Evolutionary conservation across 92 coral and sea anemone genomes (phyloP).

Genomic region (Hydrozoanthus gracilis): DNA sequence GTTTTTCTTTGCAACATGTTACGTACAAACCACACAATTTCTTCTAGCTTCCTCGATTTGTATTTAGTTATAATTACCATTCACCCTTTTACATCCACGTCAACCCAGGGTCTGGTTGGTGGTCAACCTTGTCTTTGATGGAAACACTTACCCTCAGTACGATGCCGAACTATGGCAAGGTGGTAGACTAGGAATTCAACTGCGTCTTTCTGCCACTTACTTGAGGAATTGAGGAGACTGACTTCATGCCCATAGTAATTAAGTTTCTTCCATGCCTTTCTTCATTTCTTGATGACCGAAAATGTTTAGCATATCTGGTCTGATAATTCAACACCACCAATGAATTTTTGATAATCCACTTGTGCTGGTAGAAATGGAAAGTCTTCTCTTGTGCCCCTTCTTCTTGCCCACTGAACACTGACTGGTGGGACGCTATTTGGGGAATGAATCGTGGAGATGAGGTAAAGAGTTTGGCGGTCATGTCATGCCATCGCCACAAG

Average conservation of each 20-base stretch:
- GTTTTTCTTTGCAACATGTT: too few relatives aligned
- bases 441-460: not conserved
- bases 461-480: not conserved
- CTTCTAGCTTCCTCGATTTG: slow-evolving; percentile 47
- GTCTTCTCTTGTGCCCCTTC: not conserved
- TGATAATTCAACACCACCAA: slow-evolving; percentile 39
- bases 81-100: slow-evolving; percentile 44
- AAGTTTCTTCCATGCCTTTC: slow-evolving; percentile 60
- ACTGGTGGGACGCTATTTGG: not conserved
- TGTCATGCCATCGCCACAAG: not conserved
- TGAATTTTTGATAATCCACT: slow-evolving; percentile 33
- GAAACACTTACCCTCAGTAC: too few relatives aligned
- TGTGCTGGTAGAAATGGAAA: slow-evolving; percentile 55
- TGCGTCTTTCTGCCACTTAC: not conserved
- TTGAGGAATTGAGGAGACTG: slow-evolving; percentile 38
- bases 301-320: slow-evolving; percentile 42
- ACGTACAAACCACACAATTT: too few relatives aligned
- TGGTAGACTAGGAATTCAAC: too few relatives aligned
- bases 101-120: slow-evolving; percentile 43
- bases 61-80: slow-evolving; percentile 42
- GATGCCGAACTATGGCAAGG: too few relatives aligned
- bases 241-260: slow-evolving; percentile 54
- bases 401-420: not conserved
- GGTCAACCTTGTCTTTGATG: too few relatives aligned
- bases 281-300: slow-evolving; percentile 45